Evolutionary conservation across 2,888 invertebrate species (phyloP).

Genomic region (Chaetogeoica ovagalla): DNA sequence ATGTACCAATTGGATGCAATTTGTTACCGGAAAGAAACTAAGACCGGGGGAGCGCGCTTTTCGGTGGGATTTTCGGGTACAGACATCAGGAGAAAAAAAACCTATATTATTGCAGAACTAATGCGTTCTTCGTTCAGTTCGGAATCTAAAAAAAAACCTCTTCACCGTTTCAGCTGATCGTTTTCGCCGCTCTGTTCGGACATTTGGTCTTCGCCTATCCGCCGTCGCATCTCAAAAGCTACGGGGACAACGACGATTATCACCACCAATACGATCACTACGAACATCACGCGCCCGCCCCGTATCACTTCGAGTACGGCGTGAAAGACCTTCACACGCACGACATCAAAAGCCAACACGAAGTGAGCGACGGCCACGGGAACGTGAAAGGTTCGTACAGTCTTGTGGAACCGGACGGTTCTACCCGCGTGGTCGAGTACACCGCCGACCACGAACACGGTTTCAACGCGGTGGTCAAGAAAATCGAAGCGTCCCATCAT

Average conservation of each 20-base stretch:
- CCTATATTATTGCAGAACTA: no score
- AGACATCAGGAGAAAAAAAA: no score
- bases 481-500: neutral
- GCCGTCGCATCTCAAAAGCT: neutral
- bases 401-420: slow-evolving; percentile 22
- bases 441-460: slow-evolving; percentile 25
- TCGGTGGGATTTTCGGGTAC: no score
- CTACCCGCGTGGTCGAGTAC: slow-evolving; percentile 23
- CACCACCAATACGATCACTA: neutral
- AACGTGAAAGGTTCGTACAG: slow-evolving; percentile 21
- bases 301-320: slow-evolving; percentile 18
- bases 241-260: neutral
- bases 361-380: slow-evolving; percentile 22
- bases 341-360: slow-evolving; percentile 20
- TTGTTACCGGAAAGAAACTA: no score
- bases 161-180: neutral
- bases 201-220: neutral
- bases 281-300: neutral
- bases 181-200: neutral
- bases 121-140: no score
- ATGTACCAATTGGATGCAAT: no score
- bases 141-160: neutral
- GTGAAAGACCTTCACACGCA: slow-evolving; percentile 26
- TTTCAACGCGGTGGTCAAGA: slow-evolving; percentile 26
- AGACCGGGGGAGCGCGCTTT: no score